phyloP scores from a whole-genome alignment of 2,797 vertebrate genomes.

The Tauraco hartlaubi region DNA sequence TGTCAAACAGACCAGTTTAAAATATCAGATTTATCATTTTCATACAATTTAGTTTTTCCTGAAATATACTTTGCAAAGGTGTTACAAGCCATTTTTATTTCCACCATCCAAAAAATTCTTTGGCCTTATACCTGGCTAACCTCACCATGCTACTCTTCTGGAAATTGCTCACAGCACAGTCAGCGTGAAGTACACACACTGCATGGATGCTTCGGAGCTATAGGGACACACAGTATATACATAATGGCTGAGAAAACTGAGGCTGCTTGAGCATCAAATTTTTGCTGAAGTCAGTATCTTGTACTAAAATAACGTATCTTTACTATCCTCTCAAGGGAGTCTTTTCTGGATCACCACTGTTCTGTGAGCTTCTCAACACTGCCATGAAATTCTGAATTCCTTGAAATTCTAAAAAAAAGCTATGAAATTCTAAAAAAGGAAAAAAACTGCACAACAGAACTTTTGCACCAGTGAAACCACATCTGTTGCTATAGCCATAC shows the following conservation, averaged over 20 bases:
- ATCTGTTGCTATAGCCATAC: neutral
- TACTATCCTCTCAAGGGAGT: neutral
- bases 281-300: neutral
- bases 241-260: neutral
- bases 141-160: conserved; percentile 81
- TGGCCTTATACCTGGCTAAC: conserved; percentile 75
- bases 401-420: conserved; percentile 21
- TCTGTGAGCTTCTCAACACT: neutral
- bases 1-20: conserved; percentile 30
- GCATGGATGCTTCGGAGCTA: neutral
- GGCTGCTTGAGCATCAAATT: neutral
- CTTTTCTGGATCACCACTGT: neutral
- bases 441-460: neutral
- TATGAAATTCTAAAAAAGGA: conserved; percentile 8
- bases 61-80: conserved; percentile 26
- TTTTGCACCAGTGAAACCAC: neutral
- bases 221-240: neutral
- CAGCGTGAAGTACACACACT: neutral
- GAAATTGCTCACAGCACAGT: conserved; percentile 26
- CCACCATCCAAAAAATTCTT: conserved; percentile 55
- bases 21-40: conserved; percentile 26
- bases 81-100: conserved; percentile 69
- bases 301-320: neutral
- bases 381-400: neutral
- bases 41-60: conserved; percentile 55